Conservation (phyloP, 2,797 vertebrate genomes). For the Anguilla megastoma region DNA sequence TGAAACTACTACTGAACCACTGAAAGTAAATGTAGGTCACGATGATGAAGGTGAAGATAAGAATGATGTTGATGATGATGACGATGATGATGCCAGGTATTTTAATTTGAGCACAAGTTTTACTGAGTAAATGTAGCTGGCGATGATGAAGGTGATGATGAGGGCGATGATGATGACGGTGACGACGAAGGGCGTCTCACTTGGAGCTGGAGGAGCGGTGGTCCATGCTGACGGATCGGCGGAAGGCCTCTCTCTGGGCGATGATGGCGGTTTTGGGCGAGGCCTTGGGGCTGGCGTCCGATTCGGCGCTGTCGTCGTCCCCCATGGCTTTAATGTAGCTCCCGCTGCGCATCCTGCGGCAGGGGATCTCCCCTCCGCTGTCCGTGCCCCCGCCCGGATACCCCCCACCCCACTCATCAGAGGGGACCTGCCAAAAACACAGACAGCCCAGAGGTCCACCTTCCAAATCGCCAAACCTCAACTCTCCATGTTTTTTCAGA, state of each 20-base stretch:
- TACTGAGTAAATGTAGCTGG: background rate
- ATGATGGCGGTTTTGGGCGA: constrained; percentile 82
- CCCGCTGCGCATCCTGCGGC: constrained; percentile 95
- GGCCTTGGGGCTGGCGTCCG: constrained; percentile 87
- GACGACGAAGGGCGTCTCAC: constrained; percentile 34
- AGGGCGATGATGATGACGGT: background rate
- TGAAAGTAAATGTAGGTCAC: no score
- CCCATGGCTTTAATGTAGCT: constrained; percentile 99
- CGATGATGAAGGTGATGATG: background rate
- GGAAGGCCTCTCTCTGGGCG: constrained; percentile 86
- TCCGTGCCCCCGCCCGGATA: constrained; percentile 73
- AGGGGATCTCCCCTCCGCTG: constrained; percentile 90
- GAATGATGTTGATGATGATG: background rate
- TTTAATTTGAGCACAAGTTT: background rate
- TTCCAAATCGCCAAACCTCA: background rate
- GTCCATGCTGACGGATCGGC: constrained; percentile 94
- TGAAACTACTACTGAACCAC: background rate
- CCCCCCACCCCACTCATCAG: constrained; percentile 90
- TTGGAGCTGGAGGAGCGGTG: constrained; percentile 79
- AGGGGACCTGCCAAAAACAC: constrained; percentile 79
- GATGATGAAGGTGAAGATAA: background rate
- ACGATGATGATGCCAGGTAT: background rate
- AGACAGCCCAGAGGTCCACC: background rate
- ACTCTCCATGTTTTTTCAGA: background rate
- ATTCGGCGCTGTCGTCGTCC: constrained; percentile 93